Percentiles rank a stretch among this genome's conserved stretches.
Evolutionary conservation across 2,113 vertebrate genomes (phyloP).

Genomic region (Alouatta palliata): DNA sequence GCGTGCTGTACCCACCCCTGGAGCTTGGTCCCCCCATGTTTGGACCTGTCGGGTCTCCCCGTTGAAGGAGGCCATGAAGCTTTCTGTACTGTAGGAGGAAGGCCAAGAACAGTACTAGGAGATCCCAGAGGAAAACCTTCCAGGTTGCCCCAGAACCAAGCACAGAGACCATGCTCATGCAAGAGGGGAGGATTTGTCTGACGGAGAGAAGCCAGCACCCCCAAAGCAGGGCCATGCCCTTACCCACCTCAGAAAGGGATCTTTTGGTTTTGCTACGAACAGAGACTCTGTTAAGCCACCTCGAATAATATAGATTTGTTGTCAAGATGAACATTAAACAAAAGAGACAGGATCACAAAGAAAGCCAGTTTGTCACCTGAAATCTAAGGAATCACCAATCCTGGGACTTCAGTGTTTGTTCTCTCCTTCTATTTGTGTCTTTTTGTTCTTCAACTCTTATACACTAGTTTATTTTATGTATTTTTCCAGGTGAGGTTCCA

Average conservation of each 20-base stretch:
- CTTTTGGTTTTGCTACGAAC: neutral
- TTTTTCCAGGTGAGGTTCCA: neutral
- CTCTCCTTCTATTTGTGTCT: neutral
- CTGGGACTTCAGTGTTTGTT: neutral
- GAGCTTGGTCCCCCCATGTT: rapidly evolving
- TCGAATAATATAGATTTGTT: neutral
- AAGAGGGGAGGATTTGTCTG: neutral
- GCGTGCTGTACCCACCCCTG: too few relatives aligned
- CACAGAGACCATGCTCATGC: neutral
- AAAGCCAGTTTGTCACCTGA: neutral
- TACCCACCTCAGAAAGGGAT: neutral
- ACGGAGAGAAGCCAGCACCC: neutral
- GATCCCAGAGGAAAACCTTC: neutral
- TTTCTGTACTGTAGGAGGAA: neutral
- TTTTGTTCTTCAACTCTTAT: neutral
- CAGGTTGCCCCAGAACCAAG: neutral
- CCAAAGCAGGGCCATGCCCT: neutral
- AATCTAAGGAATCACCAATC: neutral
- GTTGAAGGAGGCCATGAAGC: neutral
- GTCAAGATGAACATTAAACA: neutral
- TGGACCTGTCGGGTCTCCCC: neutral
- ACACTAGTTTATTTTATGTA: neutral
- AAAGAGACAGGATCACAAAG: neutral
- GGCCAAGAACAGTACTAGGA: neutral
- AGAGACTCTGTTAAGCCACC: neutral